phyloP scores from a whole-genome alignment of 2,113 vertebrate species.

The Solea solea region DNA sequence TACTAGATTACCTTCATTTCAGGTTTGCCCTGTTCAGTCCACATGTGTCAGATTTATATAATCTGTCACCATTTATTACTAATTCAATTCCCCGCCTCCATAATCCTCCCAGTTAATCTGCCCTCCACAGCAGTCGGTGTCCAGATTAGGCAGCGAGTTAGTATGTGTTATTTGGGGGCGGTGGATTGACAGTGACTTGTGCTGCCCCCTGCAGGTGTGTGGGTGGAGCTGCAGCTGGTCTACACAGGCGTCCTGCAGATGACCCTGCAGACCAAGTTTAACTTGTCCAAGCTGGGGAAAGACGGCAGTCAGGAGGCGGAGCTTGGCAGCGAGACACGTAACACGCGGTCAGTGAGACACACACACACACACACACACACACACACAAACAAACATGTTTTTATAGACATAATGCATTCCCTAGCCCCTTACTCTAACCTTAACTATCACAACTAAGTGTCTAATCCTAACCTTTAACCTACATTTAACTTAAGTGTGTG shows the following conservation, averaged over 20 bases:
- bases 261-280: slow-evolving; percentile 91
- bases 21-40: slow-evolving; percentile 3
- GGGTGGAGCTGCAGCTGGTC: slow-evolving; percentile 87
- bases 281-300: slow-evolving; percentile 89
- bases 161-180: slow-evolving; percentile 1
- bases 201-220: slow-evolving; percentile 81
- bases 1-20: slow-evolving; percentile 29
- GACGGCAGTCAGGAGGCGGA: slow-evolving; percentile 77
- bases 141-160: slow-evolving; percentile 40
- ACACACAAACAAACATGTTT: background rate
- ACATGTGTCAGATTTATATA: slow-evolving; percentile 11
- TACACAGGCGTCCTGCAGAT: slow-evolving; percentile 89
- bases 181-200: slow-evolving; percentile 13
- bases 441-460: too few species aligned
- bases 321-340: slow-evolving; percentile 50
- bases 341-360: slow-evolving; percentile 72
- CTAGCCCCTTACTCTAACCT: too few species aligned
- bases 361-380: slow-evolving; percentile 10
- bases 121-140: slow-evolving; percentile 24
- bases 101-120: slow-evolving; percentile 64
- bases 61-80: slow-evolving; percentile 54
- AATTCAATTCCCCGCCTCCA: slow-evolving; percentile 55
- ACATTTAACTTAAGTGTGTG: too few species aligned
- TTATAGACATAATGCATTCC: too few species aligned
- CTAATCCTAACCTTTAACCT: too few species aligned